phyloP scores from a whole-genome alignment of 1,140 invertebrate species.

The Thalassaphorura encarpata region DNA sequence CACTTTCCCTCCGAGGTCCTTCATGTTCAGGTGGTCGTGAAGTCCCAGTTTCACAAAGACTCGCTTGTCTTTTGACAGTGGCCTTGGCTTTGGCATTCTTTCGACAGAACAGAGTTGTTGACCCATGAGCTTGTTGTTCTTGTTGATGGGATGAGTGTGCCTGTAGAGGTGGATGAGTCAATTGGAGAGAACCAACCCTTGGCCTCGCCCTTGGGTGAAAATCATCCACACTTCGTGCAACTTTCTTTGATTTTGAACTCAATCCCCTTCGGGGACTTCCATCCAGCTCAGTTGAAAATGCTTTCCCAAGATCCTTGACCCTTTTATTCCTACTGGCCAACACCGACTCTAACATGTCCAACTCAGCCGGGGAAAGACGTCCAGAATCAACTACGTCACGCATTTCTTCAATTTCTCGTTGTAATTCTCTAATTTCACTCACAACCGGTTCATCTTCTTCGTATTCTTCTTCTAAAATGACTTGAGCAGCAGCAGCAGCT shows the following conservation, averaged over 20 bases:
- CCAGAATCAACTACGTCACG: slow-evolving; percentile 21
- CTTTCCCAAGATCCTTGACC: slow-evolving; percentile 28
- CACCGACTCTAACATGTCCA: slow-evolving; percentile 32
- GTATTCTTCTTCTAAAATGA: neutral
- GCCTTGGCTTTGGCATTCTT: too few relatives aligned
- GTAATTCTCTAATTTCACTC: slow-evolving; percentile 22
- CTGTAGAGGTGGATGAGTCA: too few relatives aligned
- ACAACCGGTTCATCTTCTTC: neutral
- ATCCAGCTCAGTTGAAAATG: slow-evolving; percentile 26
- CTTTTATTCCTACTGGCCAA: slow-evolving; percentile 21
- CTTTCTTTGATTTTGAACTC: neutral
- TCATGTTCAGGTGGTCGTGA: neutral
- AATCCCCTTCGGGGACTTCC: neutral
- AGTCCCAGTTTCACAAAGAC: slow-evolving; percentile 17
- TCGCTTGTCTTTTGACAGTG: slow-evolving; percentile 16
- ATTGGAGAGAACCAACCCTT: too few relatives aligned
- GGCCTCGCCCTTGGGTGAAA: slow-evolving; percentile 12
- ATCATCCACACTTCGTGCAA: slow-evolving; percentile 21
- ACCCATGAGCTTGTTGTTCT: too few relatives aligned
- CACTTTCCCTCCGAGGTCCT: slow-evolving; percentile 15
- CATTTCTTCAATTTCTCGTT: slow-evolving; percentile 31
- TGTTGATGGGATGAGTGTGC: too few relatives aligned
- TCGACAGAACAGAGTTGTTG: too few relatives aligned
- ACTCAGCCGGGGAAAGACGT: slow-evolving; percentile 26
- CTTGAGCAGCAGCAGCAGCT: neutral